Base-by-base conservation (phyloP, 2,797 vertebrate genomes). In the Ctenopoma kingsleyae region DNA sequence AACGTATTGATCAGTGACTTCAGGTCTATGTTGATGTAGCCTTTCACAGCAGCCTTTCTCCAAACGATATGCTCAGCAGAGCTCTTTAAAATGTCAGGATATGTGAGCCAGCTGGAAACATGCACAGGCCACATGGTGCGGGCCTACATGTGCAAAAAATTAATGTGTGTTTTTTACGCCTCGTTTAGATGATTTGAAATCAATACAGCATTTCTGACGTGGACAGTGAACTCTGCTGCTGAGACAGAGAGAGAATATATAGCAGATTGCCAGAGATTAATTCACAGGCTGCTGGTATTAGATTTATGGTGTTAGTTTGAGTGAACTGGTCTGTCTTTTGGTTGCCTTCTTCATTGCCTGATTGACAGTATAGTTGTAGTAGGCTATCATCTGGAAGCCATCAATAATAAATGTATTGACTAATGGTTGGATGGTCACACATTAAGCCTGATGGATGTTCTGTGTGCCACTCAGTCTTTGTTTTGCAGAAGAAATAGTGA, bases 1-100 rank as follows among this genome's bases (percentile, higher is more conserved):
- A 25, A 2, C 47, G 15, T 60, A 89, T 85, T 47, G 89, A 91
- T 87, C 76, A 46, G 61, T 27, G 78, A 57, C 73, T 73, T 51
- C 41, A 20, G 71, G 46, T 71, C 43, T 32, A 16, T 13, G 72
- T 38, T 51, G 76, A 74, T 69, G 64, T 60, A 0, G 53, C 72
- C 55, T 60, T 70, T 59, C 64, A 35, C 36, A 6, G 35, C 35
- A 46, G 54, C 54, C 49, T 46, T 46, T 36, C 10, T 41, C 13
- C 44, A 51, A 57, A 30, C 27, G n/a, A 64, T 5, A 3, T 30
- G 41, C 64, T 71, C 58, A 6, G 12, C 41, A 3, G 19, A 40
- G 57, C 41, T 38, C 22, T 40, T 30, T 56, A 19, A 57, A 36
- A 64, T 59, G 61, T 80, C 60, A 64, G 63, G 66, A 61, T 77